A percentile compares a stretch with the other conserved stretches of the same genome.
phyloP scores from a whole-genome alignment of 2,113 vertebrate species.

The Corythoichthys haematopterus region DNA sequence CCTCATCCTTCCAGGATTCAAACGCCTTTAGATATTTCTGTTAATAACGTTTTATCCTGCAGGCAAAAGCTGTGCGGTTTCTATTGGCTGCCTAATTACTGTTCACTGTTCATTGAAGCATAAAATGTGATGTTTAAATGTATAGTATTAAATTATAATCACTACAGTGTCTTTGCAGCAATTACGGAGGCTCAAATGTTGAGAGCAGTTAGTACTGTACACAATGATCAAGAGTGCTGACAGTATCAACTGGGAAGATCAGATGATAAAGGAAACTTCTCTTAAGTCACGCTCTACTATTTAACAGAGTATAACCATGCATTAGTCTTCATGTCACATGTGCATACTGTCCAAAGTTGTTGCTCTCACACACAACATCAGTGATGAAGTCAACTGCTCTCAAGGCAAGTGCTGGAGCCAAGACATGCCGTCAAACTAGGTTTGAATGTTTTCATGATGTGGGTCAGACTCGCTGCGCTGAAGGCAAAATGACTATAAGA shows the following conservation, averaged over 20 bases:
- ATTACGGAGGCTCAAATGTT: neutral
- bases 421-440: constrained; percentile 29
- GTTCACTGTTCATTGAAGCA: neutral
- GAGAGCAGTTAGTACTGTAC: neutral
- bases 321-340: neutral
- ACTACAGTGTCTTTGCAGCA: neutral
- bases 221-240: neutral
- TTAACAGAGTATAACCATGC: neutral
- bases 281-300: neutral
- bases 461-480: constrained; percentile 25
- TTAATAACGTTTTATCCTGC: neutral
- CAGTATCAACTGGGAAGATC: neutral
- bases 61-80: neutral
- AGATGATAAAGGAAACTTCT: neutral
- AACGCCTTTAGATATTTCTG: neutral
- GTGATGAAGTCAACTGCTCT: constrained; percentile 23
- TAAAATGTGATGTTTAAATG: neutral
- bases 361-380: neutral
- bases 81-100: neutral
- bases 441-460: constrained; percentile 13
- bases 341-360: neutral
- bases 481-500: constrained; percentile 4
- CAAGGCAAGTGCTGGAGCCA: constrained; percentile 11
- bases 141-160: neutral
- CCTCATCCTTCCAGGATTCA: neutral